phyloP scores from a whole-genome alignment of 2,888 invertebrate species.

The Lasioglossum zephyrum region DNA sequence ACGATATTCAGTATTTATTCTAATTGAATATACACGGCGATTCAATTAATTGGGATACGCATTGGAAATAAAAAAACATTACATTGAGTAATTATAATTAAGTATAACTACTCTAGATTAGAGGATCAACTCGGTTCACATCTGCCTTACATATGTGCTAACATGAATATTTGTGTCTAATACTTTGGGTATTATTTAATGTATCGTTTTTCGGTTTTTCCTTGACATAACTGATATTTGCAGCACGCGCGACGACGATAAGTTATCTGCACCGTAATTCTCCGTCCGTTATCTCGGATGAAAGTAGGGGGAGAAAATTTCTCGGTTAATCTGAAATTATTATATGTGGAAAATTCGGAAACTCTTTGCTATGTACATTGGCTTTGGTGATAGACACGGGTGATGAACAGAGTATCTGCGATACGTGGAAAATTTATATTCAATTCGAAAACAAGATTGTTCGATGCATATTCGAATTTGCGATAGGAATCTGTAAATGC shows the following conservation, averaged over 20 bases:
- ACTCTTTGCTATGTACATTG: neutral
- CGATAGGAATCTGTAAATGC: neutral
- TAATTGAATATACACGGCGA: no score
- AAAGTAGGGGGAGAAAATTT: neutral
- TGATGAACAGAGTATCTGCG: neutral
- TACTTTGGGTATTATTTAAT: neutral
- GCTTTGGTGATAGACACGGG: neutral
- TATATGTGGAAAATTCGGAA: neutral
- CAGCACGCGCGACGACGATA: constrained; percentile 9
- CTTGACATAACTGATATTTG: neutral
- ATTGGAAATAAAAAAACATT: no score
- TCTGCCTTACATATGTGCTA: neutral
- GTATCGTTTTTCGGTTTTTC: neutral
- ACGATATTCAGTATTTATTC: no score
- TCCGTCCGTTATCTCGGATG: neutral
- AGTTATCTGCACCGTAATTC: constrained; percentile 6
- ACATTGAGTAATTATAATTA: no score
- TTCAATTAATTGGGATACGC: no score
- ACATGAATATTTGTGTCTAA: neutral
- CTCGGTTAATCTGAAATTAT: constrained; percentile 10
- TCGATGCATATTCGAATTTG: neutral
- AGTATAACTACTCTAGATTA: no score
- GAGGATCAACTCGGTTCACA: neutral
- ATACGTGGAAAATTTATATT: neutral
- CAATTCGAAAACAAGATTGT: neutral